phyloP scores from a whole-genome alignment of 2,888 invertebrate genomes.

The Cataglyphis livida region DNA sequence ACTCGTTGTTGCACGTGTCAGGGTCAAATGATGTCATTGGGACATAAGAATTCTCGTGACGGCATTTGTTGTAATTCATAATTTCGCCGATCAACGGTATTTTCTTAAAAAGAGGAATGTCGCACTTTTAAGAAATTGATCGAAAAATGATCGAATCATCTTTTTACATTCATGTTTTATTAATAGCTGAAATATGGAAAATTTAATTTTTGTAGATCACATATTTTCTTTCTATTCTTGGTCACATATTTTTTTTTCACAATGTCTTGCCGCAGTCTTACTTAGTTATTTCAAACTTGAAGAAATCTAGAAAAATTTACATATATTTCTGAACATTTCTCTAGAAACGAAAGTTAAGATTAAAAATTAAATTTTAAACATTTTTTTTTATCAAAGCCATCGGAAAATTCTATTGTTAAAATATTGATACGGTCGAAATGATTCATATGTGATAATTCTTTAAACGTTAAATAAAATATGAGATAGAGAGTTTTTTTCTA shows the following conservation, averaged over 20 bases:
- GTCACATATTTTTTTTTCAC: too few relatives aligned
- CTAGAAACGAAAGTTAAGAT: too few relatives aligned
- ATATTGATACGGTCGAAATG: too few relatives aligned
- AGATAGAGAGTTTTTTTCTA: background rate
- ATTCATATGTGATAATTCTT: too few relatives aligned
- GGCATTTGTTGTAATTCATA: constrained; percentile 65
- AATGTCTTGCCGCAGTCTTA: too few relatives aligned
- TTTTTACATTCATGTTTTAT: background rate
- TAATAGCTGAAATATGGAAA: background rate
- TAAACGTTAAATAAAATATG: background rate
- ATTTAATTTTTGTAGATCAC: background rate
- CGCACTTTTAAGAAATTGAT: background rate
- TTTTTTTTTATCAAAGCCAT: too few relatives aligned
- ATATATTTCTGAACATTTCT: too few relatives aligned
- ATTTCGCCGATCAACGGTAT: constrained; percentile 64
- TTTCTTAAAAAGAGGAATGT: constrained; percentile 46
- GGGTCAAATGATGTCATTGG: constrained; percentile 79
- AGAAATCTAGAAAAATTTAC: too few relatives aligned
- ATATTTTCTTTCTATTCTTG: too few relatives aligned
- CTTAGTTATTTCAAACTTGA: too few relatives aligned
- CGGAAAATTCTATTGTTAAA: too few relatives aligned
- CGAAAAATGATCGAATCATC: background rate
- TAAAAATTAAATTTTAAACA: too few relatives aligned
- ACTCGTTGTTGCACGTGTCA: constrained; percentile 74
- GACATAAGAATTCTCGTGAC: constrained; percentile 73